Evolutionary conservation across 2,888 invertebrate species (phyloP), one percentile per base, ranked within the genome.

Genomic region (Ferrisia virgata): DNA sequence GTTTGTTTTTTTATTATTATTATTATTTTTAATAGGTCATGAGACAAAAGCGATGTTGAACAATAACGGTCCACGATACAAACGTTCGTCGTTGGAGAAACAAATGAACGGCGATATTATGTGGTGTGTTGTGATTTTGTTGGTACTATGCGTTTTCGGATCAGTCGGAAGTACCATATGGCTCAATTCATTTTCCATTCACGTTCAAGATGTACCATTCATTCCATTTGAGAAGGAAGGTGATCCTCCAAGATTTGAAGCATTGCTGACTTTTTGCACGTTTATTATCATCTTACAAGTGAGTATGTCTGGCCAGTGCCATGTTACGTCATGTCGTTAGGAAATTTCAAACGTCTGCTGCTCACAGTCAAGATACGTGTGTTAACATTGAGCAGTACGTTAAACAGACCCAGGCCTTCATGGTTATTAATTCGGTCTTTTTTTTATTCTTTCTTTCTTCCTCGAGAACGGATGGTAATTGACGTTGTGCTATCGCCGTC

Each of bases 261-360:
- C 95, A 9, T 92, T 97, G 87, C 90, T 96, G 84, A 94, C 95
- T 86, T 98, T 98, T 90, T 97, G 96, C 94, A 97, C 96, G 1
- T 98, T 95, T 89, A 94, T 98, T 86, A 98, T 99, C 88, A 95
- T 98, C 86, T 91, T 97, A 85, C 98, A 98, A 92, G 94, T 93
- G 88, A 87, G 87, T 86, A 36, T 6, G 36, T 8, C 36, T 36
- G 36, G 36, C n/a, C n/a, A n/a, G n/a, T n/a, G 11, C 40, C 8
- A 40, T 13, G 40, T 40, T 40, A 40, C 6, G 6, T 40, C n/a
- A n/a, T n/a, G n/a, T 40, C 40, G 13, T 40, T 40, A 40, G 13
- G 40, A 40, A 36, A 36, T 36, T 40, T 8, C 40, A 9, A 11
- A 13, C 2, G 13, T 40, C n/a, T 15, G 13, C 43, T 13, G 43